phyloP scores from a whole-genome alignment of 2,888 invertebrate genomes.

The Priocnemis perturbator region DNA sequence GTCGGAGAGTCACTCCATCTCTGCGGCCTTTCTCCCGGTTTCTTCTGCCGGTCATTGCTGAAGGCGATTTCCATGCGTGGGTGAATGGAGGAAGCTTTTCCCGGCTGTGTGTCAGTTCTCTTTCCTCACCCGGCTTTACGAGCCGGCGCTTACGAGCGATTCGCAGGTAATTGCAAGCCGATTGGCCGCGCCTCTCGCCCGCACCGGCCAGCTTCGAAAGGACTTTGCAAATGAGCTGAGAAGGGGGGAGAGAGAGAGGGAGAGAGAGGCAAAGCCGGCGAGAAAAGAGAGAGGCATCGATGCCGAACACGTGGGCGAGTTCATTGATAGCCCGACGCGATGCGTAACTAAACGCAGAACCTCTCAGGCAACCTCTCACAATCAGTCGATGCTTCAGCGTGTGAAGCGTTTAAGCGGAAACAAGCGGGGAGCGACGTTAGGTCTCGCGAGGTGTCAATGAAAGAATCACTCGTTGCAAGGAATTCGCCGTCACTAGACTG shows the following conservation, averaged over 20 bases:
- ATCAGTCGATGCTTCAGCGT: too few species aligned
- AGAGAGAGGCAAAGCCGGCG: constrained; percentile 16
- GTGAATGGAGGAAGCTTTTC: constrained; percentile 43
- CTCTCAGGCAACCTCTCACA: neutral
- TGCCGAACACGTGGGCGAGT: constrained; percentile 59
- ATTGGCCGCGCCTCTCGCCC: constrained; percentile 37
- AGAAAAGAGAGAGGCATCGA: constrained; percentile 27
- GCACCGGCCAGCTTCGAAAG: constrained; percentile 34
- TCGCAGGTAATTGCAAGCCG: constrained; percentile 51
- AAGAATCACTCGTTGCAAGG: too few species aligned
- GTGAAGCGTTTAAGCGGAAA: too few species aligned
- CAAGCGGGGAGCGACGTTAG: too few species aligned
- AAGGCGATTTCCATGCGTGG: constrained; percentile 42
- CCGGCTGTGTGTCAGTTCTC: constrained; percentile 16
- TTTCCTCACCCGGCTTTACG: constrained; percentile 26
- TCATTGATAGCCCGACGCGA: constrained; percentile 61
- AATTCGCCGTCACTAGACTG: too few species aligned
- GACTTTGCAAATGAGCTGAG: constrained; percentile 47
- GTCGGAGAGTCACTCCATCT: neutral
- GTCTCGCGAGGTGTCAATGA: too few species aligned
- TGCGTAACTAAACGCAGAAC: constrained; percentile 44
- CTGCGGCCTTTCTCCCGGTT: neutral
- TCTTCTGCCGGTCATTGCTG: neutral
- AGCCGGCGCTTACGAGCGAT: constrained; percentile 39
- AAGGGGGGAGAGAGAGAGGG: constrained; percentile 18